Evolutionary conservation across 1,140 invertebrate species (phyloP), one percentile per base, ranked within the genome.

Genomic region (Meloidogyne floridensis): DNA sequence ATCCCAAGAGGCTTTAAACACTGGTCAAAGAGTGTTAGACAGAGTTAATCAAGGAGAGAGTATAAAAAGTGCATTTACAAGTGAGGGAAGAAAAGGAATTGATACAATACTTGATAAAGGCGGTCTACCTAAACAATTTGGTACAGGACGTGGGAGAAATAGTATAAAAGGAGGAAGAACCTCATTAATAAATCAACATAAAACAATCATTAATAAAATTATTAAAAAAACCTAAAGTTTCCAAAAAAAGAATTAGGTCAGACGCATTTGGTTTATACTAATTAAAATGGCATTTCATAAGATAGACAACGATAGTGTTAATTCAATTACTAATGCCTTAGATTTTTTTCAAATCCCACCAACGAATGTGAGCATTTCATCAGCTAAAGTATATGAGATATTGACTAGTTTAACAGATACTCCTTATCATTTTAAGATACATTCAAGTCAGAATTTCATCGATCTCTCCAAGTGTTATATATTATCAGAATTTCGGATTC

Each of bases 241-340:
- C 32, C 32, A 32, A 32, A 32, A 32, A 32, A 32, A 32, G 32
- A 32, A 32, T 32, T 32, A 32, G 32, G 32, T 32, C 32, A 32
- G 32, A 32, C 32, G 32, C 32, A 32, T 32, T 32, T 32, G 32
- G 32, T 32, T 32, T 32, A 9, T 7, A 43, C 9, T 9, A 9
- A 11, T 9, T 8, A 75, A 10, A 75, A 75, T 75, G 74, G 53
- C 59, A 18, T 75, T 42, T 75, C 53, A 75, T 54, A 75, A 75
- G 43, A 56, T 75, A 56, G 74, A 75, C 43, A 56, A n/a, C 2
- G n/a, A 51, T 18, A 75, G 74, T 47, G 42, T 56, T 8, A 56
- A 75, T 53, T 53, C 51, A 18, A 56, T 75, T 7, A 56, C 74
- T 3, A 75, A 75, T 75, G 10, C 32, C 0, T 53, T 53, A 1